Conservation (phyloP, 2,797 vertebrate genomes). For the Eleutherodactylus coqui region DNA sequence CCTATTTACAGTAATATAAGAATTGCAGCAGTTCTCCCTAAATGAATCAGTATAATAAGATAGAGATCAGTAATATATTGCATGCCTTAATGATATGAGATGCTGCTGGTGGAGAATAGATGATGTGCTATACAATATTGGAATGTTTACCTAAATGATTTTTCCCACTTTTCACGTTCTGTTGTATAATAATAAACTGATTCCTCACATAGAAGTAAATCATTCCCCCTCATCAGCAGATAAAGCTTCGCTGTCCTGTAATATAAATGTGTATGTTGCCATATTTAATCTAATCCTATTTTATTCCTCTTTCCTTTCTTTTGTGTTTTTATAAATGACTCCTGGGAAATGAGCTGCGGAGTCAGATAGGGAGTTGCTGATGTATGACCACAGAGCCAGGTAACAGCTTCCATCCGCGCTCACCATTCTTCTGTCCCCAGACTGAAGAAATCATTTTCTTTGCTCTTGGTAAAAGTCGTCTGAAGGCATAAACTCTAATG, state of each 20-base stretch:
- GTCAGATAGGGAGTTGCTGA: background rate
- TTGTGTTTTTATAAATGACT: conserved; percentile 8
- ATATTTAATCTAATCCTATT: conserved; percentile 13
- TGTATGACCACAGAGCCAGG: background rate
- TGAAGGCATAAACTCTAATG: conserved; percentile 22
- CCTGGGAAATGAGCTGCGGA: conserved; percentile 5
- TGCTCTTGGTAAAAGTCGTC: background rate
- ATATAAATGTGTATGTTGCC: background rate
- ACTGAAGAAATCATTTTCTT: background rate
- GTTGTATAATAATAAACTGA: background rate
- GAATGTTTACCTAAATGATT: background rate
- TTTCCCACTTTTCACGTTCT: background rate
- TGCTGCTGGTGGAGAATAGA: background rate
- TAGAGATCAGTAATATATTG: background rate
- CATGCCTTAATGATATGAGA: background rate
- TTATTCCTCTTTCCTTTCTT: background rate
- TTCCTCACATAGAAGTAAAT: background rate
- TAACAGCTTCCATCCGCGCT: background rate
- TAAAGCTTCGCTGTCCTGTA: background rate
- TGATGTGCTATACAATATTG: background rate
- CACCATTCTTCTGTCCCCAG: background rate
- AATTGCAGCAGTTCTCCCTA: too few species aligned
- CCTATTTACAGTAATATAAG: background rate
- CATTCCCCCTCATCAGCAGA: background rate
- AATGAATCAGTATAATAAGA: background rate